phyloP scores from a whole-genome alignment of 2,113 vertebrate species.

The Ptyas mucosa region DNA sequence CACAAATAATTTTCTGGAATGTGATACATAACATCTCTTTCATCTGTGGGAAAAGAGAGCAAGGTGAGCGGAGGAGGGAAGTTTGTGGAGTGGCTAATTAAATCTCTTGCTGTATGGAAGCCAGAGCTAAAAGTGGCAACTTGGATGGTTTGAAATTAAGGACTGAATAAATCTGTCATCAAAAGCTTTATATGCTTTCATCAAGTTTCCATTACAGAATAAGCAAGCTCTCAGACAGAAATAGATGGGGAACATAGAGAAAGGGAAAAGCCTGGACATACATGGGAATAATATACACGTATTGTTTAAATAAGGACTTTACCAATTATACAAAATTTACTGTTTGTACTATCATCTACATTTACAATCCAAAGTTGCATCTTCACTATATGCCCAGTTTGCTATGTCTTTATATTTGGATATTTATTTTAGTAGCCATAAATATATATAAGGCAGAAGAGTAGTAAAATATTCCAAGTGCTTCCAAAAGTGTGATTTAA shows the following conservation, averaged over 20 bases:
- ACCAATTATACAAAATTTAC: neutral
- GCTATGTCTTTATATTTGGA: neutral
- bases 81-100: neutral
- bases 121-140: neutral
- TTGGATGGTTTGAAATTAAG: neutral
- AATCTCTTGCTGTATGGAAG: neutral
- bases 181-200: neutral
- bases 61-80: neutral
- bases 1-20: neutral
- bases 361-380: neutral
- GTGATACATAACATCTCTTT: neutral
- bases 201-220: neutral
- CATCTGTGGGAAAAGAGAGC: neutral
- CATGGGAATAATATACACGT: neutral
- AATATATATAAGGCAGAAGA: neutral
- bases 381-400: neutral
- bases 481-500: neutral
- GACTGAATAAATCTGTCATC: neutral
- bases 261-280: neutral
- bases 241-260: neutral
- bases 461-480: neutral
- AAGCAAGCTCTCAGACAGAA: neutral
- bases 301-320: neutral
- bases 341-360: neutral
- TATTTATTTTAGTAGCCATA: neutral